phyloP scores from a whole-genome alignment of 1,140 invertebrate genomes.

The Bombus pyrosoma region DNA sequence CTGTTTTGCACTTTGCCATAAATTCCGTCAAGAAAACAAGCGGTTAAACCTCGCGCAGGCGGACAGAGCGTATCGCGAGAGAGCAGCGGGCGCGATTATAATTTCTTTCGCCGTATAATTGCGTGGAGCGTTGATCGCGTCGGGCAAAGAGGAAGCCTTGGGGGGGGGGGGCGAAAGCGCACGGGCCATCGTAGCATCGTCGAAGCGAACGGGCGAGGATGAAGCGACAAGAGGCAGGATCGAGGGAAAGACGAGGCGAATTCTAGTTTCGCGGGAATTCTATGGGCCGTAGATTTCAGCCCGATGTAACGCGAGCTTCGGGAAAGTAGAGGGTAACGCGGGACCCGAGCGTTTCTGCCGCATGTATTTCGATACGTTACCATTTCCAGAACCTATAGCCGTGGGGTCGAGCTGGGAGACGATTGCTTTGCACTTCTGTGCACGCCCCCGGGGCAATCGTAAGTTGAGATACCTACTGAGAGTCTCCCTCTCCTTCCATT shows the following conservation, averaged over 20 bases:
- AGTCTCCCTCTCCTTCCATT: slow-evolving; percentile 8
- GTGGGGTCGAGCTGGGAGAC: slow-evolving; percentile 62
- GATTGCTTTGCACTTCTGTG: slow-evolving; percentile 71
- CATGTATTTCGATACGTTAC: slow-evolving; percentile 66
- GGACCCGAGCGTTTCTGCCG: slow-evolving; percentile 28
- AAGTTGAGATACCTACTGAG: slow-evolving; percentile 68
- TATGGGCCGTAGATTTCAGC: neutral
- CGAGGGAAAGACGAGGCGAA: neutral
- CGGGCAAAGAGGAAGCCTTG: neutral
- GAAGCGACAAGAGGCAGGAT: neutral
- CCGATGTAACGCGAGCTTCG: neutral
- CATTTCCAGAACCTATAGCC: slow-evolving; percentile 60
- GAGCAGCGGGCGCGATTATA: neutral
- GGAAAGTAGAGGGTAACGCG: slow-evolving; percentile 18
- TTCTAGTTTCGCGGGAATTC: slow-evolving; percentile 8
- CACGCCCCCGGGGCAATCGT: slow-evolving; percentile 70
- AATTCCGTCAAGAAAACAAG: slow-evolving; percentile 8
- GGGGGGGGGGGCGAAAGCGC: too few species aligned
- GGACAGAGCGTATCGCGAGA: too few species aligned
- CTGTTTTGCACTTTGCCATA: slow-evolving; percentile 41
- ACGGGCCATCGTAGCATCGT: neutral
- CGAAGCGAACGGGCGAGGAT: neutral
- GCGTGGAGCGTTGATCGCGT: slow-evolving; percentile 4
- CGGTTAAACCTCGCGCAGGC: neutral
- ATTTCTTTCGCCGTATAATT: slow-evolving; percentile 32